Evolutionary conservation across 2,113 vertebrate species (phyloP).

Genomic region (Plestiodon gilberti): DNA sequence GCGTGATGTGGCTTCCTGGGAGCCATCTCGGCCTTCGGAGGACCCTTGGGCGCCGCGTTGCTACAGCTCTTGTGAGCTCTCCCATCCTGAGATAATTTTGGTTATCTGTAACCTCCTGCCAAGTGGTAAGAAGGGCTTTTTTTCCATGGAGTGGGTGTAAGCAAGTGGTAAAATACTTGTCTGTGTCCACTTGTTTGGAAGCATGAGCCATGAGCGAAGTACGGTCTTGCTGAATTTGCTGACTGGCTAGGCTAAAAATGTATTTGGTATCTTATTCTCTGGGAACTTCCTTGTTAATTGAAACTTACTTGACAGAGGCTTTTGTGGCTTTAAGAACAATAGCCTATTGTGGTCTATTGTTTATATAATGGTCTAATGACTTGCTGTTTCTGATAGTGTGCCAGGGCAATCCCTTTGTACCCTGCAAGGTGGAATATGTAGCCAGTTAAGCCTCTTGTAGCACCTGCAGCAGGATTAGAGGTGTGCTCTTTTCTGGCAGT

Average conservation of each 20-base stretch:
- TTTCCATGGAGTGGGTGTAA: neutral
- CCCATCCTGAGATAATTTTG: neutral
- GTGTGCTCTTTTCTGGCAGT: accelerated
- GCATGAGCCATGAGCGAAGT: neutral
- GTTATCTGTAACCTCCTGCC: neutral
- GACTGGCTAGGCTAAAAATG: neutral
- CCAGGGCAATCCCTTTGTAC: neutral
- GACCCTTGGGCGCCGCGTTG: too few relatives aligned
- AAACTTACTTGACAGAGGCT: neutral
- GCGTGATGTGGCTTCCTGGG: too few relatives aligned
- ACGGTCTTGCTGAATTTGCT: neutral
- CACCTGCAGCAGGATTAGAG: neutral
- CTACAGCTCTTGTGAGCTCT: neutral
- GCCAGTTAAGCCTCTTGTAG: neutral
- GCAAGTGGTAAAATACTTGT: neutral
- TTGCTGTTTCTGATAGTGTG: slow-evolving; percentile 21
- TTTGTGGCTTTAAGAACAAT: neutral
- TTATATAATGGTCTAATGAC: slow-evolving; percentile 10
- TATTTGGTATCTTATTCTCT: neutral
- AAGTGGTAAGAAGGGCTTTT: neutral
- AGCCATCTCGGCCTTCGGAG: too few relatives aligned
- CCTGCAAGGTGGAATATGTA: neutral
- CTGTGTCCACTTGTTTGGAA: neutral
- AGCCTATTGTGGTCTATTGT: slow-evolving; percentile 23
- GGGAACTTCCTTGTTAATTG: slow-evolving; percentile 2